Percentiles rank a stretch among this genome's conserved stretches.
These are phyloP conservation scores for Pristis pectinata DNA, from an alignment of 2,797 vertebrate genomes.

Conservation along the genomic window DNA sequence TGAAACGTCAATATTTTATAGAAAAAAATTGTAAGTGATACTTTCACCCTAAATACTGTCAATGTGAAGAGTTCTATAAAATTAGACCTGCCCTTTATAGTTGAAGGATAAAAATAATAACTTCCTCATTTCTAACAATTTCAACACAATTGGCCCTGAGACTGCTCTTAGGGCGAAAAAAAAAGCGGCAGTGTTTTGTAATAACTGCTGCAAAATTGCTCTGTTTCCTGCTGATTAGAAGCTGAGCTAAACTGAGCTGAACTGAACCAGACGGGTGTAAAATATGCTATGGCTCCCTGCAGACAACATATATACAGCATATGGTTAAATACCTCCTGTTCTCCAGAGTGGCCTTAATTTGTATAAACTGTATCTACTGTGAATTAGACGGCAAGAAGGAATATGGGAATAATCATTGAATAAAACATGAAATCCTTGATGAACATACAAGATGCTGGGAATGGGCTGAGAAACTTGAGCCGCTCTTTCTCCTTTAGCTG, in stretches of 20 bases:
- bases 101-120: conserved; percentile 34
- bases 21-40: neutral
- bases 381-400: neutral
- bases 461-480: neutral
- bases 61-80: conserved; percentile 3
- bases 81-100: conserved; percentile 21
- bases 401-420: neutral
- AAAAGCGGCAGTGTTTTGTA: neutral
- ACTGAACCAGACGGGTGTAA: neutral
- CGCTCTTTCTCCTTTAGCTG: neutral
- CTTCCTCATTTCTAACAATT: conserved; percentile 35
- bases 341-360: neutral
- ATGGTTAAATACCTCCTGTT: neutral
- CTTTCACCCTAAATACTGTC: neutral
- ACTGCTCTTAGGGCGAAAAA: neutral
- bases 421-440: neutral
- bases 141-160: conserved; percentile 18
- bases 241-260: neutral
- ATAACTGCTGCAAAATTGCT: conserved; percentile 3
- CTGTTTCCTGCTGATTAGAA: conserved; percentile 31
- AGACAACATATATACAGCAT: neutral
- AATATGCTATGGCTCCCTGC: neutral
- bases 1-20: neutral
- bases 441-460: neutral
- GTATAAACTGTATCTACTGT: neutral